phyloP scores from a whole-genome alignment of 2,888 invertebrate species.

The Hyles lineata region DNA sequence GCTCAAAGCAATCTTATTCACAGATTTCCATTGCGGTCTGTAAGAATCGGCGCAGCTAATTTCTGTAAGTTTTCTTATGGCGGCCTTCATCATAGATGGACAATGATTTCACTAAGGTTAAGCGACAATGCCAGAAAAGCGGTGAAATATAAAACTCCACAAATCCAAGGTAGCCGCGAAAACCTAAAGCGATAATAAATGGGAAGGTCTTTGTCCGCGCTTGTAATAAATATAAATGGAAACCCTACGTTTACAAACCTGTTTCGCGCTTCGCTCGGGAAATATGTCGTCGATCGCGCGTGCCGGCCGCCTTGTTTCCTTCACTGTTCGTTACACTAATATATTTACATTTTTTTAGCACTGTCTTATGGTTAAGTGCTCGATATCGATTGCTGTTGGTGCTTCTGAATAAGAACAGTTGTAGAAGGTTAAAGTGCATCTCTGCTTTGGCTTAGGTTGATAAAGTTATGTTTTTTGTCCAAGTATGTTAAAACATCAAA shows the following conservation, averaged over 20 bases:
- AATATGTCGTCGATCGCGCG: slow-evolving; percentile 78
- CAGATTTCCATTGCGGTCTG: too few relatives aligned
- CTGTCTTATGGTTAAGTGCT: neutral
- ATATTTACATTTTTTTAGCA: slow-evolving; percentile 58
- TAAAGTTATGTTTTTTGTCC: too few relatives aligned
- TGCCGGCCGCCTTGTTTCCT: slow-evolving; percentile 68
- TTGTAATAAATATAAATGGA: slow-evolving; percentile 29
- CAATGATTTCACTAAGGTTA: too few relatives aligned
- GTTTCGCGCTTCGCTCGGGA: slow-evolving; percentile 75
- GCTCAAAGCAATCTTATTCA: too few relatives aligned
- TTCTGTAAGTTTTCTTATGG: too few relatives aligned
- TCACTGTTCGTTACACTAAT: slow-evolving; percentile 64
- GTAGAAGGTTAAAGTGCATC: too few relatives aligned
- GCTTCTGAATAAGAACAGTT: too few relatives aligned
- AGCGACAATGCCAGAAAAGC: neutral
- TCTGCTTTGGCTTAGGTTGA: too few relatives aligned
- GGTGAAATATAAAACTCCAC: neutral
- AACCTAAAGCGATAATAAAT: slow-evolving; percentile 28
- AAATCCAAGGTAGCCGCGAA: neutral
- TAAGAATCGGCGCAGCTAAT: too few relatives aligned
- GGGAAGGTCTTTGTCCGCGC: slow-evolving; percentile 24
- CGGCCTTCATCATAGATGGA: too few relatives aligned
- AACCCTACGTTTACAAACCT: slow-evolving; percentile 60
- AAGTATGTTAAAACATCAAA: too few relatives aligned
- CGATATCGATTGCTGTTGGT: neutral